Evolutionary conservation across 2,888 invertebrate species (phyloP).

Genomic region (Prenolepis imparis): DNA sequence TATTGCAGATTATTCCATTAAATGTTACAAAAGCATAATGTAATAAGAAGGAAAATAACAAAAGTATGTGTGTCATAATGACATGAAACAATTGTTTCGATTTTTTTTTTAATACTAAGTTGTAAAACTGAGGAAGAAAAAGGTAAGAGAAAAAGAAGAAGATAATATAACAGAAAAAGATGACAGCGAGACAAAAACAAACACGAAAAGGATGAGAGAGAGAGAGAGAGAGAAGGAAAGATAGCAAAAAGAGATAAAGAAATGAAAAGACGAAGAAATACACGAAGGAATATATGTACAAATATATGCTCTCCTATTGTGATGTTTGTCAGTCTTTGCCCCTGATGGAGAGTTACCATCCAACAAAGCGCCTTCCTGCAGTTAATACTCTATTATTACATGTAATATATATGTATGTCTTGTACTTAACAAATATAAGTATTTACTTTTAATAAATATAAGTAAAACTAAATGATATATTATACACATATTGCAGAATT

Average conservation of each 20-base stretch:
- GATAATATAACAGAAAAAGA: neutral
- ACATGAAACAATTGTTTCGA: neutral
- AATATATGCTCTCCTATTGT: slow-evolving; percentile 66
- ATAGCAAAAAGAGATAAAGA: neutral
- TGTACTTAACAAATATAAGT: neutral
- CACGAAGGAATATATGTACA: slow-evolving; percentile 49
- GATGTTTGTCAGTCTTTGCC: slow-evolving; percentile 13
- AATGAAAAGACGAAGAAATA: slow-evolving; percentile 50
- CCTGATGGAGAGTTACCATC: neutral
- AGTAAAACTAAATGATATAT: neutral
- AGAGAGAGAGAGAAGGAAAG: neutral
- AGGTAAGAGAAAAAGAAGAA: neutral
- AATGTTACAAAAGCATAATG: neutral
- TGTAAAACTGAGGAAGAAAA: neutral
- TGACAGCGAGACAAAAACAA: neutral
- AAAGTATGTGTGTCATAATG: neutral
- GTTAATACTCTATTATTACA: neutral
- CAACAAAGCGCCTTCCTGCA: no score
- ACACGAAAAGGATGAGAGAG: neutral
- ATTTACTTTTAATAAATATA: neutral
- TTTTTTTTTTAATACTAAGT: neutral
- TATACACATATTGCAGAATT: neutral
- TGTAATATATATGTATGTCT: slow-evolving; percentile 25
- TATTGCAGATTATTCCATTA: no score
- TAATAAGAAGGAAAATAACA: neutral